A percentile compares a stretch with the other conserved stretches of the same genome.
Evolutionary conservation across 2,797 vertebrate species (phyloP).

Genomic region (Hydrocynus forskahlii): DNA sequence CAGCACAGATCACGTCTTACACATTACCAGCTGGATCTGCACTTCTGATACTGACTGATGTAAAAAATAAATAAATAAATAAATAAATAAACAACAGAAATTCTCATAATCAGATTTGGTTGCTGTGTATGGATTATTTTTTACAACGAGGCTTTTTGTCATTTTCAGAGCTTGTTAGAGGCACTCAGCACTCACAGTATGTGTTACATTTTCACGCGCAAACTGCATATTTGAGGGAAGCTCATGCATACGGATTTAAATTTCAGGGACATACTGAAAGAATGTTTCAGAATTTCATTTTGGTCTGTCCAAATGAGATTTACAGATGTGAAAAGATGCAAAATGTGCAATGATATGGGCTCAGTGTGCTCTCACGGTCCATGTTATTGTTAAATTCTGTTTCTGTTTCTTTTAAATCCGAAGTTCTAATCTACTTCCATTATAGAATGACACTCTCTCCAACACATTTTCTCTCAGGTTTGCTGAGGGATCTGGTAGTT

Average conservation of each 20-base stretch:
- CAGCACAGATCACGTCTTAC: background rate
- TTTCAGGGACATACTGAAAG: background rate
- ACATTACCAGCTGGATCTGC: background rate
- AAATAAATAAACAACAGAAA: no score
- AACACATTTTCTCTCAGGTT: background rate
- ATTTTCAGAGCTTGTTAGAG: background rate
- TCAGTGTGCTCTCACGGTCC: no score
- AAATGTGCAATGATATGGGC: no score
- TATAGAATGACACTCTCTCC: no score
- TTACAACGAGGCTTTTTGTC: background rate
- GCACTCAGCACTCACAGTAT: background rate
- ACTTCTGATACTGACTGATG: slow-evolving; percentile 4
- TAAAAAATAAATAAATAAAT: slow-evolving; percentile 16
- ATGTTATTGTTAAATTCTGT: no score
- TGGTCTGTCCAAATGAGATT: no score
- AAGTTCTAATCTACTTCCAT: background rate
- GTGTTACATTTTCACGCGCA: background rate
- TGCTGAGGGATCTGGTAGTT: no score
- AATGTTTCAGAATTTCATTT: background rate
- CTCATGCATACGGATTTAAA: background rate
- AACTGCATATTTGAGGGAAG: background rate
- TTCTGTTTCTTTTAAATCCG: background rate
- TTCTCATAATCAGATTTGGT: background rate
- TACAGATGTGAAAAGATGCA: no score
- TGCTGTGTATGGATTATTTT: background rate